These are phyloP conservation scores for Sminthurides aquaticus DNA, from an alignment of 2,888 invertebrate species.

Conservation along the genomic window DNA sequence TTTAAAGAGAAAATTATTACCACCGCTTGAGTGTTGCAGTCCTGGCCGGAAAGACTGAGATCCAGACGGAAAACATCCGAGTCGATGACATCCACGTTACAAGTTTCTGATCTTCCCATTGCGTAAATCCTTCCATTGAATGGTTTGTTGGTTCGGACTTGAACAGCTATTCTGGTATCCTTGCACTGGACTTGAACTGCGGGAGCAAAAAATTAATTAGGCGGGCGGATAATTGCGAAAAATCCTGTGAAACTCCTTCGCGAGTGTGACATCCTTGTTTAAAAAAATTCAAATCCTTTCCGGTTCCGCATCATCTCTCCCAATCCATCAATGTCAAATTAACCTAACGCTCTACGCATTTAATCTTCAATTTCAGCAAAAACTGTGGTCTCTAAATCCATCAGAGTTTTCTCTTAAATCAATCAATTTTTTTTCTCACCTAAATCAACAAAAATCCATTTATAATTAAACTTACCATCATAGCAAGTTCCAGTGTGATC, in stretches of 20 bases:
- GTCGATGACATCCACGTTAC: constrained; percentile 87
- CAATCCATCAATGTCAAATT: background rate
- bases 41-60: constrained; percentile 86
- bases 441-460: background rate
- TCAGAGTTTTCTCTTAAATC: background rate
- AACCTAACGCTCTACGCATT: too few relatives aligned
- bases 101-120: constrained; percentile 84
- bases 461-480: constrained; percentile 60
- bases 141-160: constrained; percentile 84
- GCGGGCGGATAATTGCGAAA: too few relatives aligned
- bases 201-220: background rate
- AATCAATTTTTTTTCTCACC: background rate
- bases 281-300: too few relatives aligned
- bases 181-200: constrained; percentile 87
- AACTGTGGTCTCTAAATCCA: background rate
- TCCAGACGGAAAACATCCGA: constrained; percentile 86
- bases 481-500: constrained; percentile 92
- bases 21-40: constrained; percentile 91
- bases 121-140: constrained; percentile 93
- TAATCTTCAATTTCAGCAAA: too few relatives aligned
- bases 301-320: background rate
- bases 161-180: constrained; percentile 85
- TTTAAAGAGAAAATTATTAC: constrained; percentile 51
- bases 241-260: too few relatives aligned
- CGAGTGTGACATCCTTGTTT: too few relatives aligned